A percentile compares a stretch with the other conserved stretches of the same genome.
These are phyloP conservation scores for Adelognathus sp. DNA, from an alignment of 2,888 invertebrate genomes.

Conservation along the genomic window DNA sequence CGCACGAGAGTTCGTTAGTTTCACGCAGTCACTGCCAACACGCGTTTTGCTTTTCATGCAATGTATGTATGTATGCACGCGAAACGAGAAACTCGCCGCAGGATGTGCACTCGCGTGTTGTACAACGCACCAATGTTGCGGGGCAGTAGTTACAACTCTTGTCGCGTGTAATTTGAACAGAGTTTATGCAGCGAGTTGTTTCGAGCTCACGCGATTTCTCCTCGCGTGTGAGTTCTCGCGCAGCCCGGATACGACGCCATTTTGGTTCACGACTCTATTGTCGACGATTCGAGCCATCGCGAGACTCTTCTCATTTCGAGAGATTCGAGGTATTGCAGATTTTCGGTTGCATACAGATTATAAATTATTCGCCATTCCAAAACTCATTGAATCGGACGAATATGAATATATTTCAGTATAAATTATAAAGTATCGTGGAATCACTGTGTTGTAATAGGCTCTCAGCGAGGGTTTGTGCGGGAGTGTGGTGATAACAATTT, in stretches of 20 bases:
- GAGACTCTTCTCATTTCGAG: not conserved
- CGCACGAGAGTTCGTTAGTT: not conserved
- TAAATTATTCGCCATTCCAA: too few relatives aligned
- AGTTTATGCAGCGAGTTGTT: not conserved
- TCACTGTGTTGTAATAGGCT: too few relatives aligned
- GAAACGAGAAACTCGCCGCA: slow-evolving; percentile 36
- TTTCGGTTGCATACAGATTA: too few relatives aligned
- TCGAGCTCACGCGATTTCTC: slow-evolving; percentile 52
- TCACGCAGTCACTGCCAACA: not conserved
- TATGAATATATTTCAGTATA: too few relatives aligned
- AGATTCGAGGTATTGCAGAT: not conserved
- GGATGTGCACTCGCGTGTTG: slow-evolving; percentile 41
- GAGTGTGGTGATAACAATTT: too few relatives aligned
- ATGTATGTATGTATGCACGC: slow-evolving; percentile 26
- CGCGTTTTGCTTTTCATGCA: slow-evolving; percentile 2
- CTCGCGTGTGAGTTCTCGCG: not conserved
- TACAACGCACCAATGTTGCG: not conserved
- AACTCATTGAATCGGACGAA: too few relatives aligned
- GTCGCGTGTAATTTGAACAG: slow-evolving; percentile 32
- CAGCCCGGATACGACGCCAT: slow-evolving; percentile 18
- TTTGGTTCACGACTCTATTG: slow-evolving; percentile 19
- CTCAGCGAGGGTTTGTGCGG: too few relatives aligned
- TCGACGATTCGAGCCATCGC: not conserved
- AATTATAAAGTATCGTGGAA: too few relatives aligned
- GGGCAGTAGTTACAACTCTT: slow-evolving; percentile 33